A percentile compares a stretch with the other conserved stretches of the same genome.
Conservation (phyloP, 2,797 vertebrate genomes). For the Geotrypetes seraphini region DNA sequence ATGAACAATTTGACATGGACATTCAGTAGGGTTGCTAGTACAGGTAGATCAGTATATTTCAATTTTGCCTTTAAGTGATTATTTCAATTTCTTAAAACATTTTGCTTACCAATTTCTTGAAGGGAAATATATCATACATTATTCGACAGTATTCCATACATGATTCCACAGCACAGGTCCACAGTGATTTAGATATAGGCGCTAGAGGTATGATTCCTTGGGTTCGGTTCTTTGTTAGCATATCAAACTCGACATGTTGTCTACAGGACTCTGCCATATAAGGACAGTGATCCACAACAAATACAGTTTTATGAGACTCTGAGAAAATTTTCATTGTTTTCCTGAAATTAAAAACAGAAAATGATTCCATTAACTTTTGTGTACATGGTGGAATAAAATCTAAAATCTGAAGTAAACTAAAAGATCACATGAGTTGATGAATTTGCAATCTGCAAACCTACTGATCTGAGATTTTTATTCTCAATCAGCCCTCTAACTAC, state of each 20-base stretch:
- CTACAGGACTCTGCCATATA: constrained; percentile 96
- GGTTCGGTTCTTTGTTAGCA: constrained; percentile 88
- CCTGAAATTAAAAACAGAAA: constrained; percentile 20
- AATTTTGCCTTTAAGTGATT: neutral
- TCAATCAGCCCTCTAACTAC: too few relatives aligned
- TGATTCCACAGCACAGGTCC: constrained; percentile 95
- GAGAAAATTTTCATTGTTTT: constrained; percentile 85
- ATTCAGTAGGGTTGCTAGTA: too few relatives aligned
- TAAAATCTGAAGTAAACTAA: neutral
- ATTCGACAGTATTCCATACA: constrained; percentile 97
- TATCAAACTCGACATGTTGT: constrained; percentile 92
- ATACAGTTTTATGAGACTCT: constrained; percentile 92
- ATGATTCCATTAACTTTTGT: too few relatives aligned
- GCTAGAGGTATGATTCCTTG: constrained; percentile 92
- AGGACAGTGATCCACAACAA: constrained; percentile 95
- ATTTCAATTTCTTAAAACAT: too few relatives aligned
- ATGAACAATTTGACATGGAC: too few relatives aligned
- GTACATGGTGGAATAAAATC: too few relatives aligned
- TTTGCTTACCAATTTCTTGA: constrained; percentile 79
- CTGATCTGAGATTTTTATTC: too few relatives aligned
- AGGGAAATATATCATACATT: constrained; percentile 90
- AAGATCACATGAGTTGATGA: too few relatives aligned
- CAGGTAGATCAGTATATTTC: neutral
- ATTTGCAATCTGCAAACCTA: too few relatives aligned
- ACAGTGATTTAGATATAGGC: constrained; percentile 93